Evolutionary conservation across 1,140 invertebrate species (phyloP), one percentile per base, ranked within the genome.

Genomic region (Drosophila repletoides): DNA sequence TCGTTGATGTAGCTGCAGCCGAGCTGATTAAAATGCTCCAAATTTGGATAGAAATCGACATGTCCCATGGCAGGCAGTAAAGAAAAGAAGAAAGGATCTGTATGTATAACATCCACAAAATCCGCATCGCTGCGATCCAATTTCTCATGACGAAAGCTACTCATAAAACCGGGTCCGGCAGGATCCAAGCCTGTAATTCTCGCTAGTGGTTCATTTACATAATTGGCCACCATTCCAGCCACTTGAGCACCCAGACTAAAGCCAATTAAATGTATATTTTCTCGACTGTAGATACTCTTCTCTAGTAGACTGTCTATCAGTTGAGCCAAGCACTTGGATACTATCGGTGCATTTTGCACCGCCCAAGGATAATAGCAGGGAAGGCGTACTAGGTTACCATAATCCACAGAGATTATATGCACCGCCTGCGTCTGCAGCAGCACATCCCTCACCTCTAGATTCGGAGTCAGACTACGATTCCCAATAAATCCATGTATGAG

Each of bases 211-310:
- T 74, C 36, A 1, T 59, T 51, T 22, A 76, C 58, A 67, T 74
- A 65, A 9, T 90, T 90, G n/a, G 89, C 71, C 10, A 96, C 94
- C 80, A 97, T 97, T 0, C 97, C 97, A 0, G 96, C 96, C 0
- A 97, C 94, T 83, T 98, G 97, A 1, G 96, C 96, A 0, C 97
- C 97, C 49, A 96, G 90, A 60, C 94, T 95, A 90, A 97, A 97
- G 0, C 97, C 97, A 72, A 98, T 95, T 21, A 98, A 72, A 83
- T 98, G 97, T 15, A 96, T 73, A 9, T 88, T 52, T 9, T 72
- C 45, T 91, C 63, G 93, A 91, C 29, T 92, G 90, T 64, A 92
- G 64, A 53, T 93, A 88, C n/a, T 94, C 87, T 38, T 92, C 36
- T 43, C 72, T 0, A 76, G 33, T 0, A 92, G 72, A 21, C 88